Evolutionary conservation across 2,797 vertebrate genomes (phyloP).

Genomic region (Gastrophryne carolinensis): DNA sequence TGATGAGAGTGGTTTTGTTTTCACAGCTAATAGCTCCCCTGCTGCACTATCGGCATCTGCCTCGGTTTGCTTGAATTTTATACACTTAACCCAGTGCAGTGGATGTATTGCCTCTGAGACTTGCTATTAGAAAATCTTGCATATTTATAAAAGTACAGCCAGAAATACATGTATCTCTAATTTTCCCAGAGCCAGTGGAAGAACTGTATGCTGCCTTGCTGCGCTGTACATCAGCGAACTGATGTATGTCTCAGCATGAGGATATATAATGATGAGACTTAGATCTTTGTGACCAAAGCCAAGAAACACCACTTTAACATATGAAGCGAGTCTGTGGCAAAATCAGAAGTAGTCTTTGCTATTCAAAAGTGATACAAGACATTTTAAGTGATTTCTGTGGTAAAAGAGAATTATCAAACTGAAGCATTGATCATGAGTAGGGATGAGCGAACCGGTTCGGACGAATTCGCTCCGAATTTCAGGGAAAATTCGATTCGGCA

Average conservation of each 20-base stretch:
- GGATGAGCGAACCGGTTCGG: too few relatives aligned
- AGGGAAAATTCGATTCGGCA: too few relatives aligned
- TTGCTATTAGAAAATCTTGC: slow-evolving; percentile 36
- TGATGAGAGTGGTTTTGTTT: slow-evolving; percentile 48
- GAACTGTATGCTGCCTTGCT: neutral
- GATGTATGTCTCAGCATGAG: neutral
- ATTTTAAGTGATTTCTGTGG: too few relatives aligned
- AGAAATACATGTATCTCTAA: neutral
- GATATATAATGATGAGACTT: neutral
- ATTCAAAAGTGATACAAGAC: too few relatives aligned
- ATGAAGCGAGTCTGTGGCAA: too few relatives aligned
- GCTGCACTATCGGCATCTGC: slow-evolving; percentile 47
- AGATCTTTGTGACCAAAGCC: neutral
- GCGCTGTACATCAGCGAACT: neutral
- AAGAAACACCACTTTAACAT: too few relatives aligned
- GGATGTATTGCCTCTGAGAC: slow-evolving; percentile 40
- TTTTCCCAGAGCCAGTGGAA: neutral
- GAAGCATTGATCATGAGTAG: too few relatives aligned
- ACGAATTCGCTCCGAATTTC: too few relatives aligned
- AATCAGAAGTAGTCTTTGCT: too few relatives aligned
- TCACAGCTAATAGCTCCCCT: slow-evolving; percentile 51
- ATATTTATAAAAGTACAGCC: slow-evolving; percentile 44
- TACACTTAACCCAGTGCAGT: slow-evolving; percentile 49
- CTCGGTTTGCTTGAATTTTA: slow-evolving; percentile 39
- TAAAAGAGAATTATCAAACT: too few relatives aligned